A percentile compares a stretch with the other conserved stretches of the same genome.
Conservation (phyloP, 1,140 invertebrate species). For the Diorhabda carinulata region DNA sequence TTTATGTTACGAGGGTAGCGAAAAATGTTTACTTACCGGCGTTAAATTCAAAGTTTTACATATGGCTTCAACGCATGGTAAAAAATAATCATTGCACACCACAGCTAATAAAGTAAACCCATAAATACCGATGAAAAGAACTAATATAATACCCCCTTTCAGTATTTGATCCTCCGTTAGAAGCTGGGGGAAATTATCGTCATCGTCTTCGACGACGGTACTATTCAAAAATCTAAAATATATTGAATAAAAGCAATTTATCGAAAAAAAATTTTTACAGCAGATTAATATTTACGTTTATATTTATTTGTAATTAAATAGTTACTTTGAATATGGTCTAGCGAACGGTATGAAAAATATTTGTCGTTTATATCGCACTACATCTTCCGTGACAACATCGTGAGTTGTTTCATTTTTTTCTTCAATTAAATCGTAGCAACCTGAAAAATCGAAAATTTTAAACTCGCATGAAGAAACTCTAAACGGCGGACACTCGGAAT, state of each 20-base stretch:
- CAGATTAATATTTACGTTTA: no score
- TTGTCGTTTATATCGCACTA: not conserved
- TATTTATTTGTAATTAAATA: no score
- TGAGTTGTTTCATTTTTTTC: no score
- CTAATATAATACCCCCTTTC: constrained; percentile 68
- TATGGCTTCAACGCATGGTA: constrained; percentile 77
- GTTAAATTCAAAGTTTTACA: constrained; percentile 69
- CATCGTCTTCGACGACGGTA: constrained; percentile 23
- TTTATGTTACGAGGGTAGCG: no score
- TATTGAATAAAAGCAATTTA: no score
- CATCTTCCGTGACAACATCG: no score
- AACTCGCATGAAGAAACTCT: no score
- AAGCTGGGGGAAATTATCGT: constrained; percentile 55
- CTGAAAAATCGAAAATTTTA: no score
- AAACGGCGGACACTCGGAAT: no score
- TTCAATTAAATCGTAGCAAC: no score
- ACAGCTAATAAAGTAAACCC: constrained; percentile 74
- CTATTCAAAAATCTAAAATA: not conserved
- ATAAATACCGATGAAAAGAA: constrained; percentile 73
- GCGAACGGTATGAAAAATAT: not conserved
- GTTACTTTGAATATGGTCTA: not conserved
- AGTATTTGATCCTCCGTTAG: constrained; percentile 57
- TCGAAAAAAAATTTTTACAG: no score
- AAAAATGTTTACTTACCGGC: constrained; percentile 50
- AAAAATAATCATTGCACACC: constrained; percentile 82